These are phyloP conservation scores for honey bee (Apis mellifera) DNA, from an alignment of 1,140 invertebrate species.

Conservation along the genomic window DNA sequence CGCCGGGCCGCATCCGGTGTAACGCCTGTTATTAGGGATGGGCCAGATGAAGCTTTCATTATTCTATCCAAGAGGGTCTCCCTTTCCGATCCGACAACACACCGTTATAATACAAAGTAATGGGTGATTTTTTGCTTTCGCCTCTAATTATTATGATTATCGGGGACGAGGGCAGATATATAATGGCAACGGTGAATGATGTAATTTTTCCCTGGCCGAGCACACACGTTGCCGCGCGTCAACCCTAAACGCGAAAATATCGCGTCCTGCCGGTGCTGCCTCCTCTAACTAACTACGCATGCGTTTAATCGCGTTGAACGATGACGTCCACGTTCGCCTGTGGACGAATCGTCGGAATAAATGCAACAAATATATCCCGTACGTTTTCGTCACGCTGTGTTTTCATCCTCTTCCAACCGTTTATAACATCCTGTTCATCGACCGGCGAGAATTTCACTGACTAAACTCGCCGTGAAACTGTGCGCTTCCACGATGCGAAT, in stretches of 20 bases:
- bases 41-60: slow-evolving; percentile 57
- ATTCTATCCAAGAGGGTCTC: slow-evolving; percentile 39
- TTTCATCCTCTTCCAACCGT: background rate
- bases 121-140: slow-evolving; percentile 43
- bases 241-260: slow-evolving; percentile 11
- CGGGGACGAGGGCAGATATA: slow-evolving; percentile 16
- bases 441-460: background rate
- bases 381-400: background rate
- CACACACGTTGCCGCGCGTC: background rate
- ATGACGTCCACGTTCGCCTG: background rate
- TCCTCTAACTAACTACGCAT: no score
- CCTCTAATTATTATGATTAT: slow-evolving; percentile 47
- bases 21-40: slow-evolving; percentile 61
- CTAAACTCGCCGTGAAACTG: slow-evolving; percentile 25
- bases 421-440: slow-evolving; percentile 15
- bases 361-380: slow-evolving; percentile 2
- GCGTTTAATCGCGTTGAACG: background rate
- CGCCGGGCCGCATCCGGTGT: slow-evolving; percentile 59
- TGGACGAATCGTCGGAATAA: background rate
- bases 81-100: slow-evolving; percentile 41
- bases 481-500: background rate
- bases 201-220: slow-evolving; percentile 14
- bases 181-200: slow-evolving; percentile 48
- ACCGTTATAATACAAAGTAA: slow-evolving; percentile 55
- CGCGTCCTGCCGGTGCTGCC: background rate